Evolutionary conservation across 2,888 invertebrate genomes (phyloP).

Genomic region (Aphelenchoides bicaudatus): DNA sequence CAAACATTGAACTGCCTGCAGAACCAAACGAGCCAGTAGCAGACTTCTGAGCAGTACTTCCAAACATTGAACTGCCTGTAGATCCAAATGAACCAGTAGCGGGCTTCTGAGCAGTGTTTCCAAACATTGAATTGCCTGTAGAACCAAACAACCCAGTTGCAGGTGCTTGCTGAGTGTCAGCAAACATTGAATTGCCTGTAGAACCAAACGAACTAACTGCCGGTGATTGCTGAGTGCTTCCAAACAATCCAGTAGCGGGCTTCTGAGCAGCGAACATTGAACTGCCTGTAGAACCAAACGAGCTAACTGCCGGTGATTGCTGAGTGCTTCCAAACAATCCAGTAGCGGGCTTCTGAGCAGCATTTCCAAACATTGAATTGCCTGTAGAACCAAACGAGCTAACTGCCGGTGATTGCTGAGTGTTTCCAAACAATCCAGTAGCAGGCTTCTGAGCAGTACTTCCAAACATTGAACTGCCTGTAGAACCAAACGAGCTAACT

Average conservation of each 20-base stretch:
- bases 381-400: not conserved
- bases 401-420: not conserved
- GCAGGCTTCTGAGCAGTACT: not conserved
- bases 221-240: slow-evolving; percentile 5
- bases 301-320: not conserved
- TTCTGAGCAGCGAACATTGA: slow-evolving; percentile 1
- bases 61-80: not conserved
- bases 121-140: too few species aligned
- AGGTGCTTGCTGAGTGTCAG: too few species aligned
- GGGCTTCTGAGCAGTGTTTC: not conserved
- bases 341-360: slow-evolving; percentile 9
- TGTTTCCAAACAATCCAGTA: not conserved
- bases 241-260: slow-evolving; percentile 3
- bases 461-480: slow-evolving; percentile 8
- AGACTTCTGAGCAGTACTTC: not conserved
- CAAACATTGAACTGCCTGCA: slow-evolving; percentile 32
- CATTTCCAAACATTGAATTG: not conserved
- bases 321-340: too few species aligned
- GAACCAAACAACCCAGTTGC: too few species aligned
- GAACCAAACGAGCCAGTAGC: not conserved
- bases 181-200: not conserved
- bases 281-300: slow-evolving; percentile 9
- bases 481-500: slow-evolving; percentile 10
- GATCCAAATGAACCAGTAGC: slow-evolving; percentile 4
- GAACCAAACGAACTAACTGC: slow-evolving; percentile 9